Conservation (phyloP, 2,888 invertebrate species). For the Cosmia pyralina region DNA sequence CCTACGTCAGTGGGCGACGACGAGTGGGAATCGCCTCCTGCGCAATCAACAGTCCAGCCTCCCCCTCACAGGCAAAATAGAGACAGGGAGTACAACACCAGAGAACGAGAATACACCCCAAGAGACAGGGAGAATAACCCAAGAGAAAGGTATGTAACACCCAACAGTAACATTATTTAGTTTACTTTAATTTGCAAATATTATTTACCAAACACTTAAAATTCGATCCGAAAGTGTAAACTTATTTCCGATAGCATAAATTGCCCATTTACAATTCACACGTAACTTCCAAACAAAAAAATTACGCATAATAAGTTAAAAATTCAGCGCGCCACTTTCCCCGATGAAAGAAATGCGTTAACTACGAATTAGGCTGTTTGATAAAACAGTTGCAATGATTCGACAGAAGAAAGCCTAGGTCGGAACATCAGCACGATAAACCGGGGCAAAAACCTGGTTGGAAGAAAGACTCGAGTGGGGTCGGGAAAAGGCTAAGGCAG, state of each 20-base stretch:
- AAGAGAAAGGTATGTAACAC: conserved; percentile 57
- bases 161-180: not conserved
- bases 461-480: conserved; percentile 82
- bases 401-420: conserved; percentile 87
- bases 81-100: conserved; percentile 55
- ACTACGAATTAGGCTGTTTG: conserved; percentile 57
- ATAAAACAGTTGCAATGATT: conserved; percentile 72
- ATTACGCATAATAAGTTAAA: conserved; percentile 38
- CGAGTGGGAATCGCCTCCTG: conserved; percentile 59
- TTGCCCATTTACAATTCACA: conserved; percentile 43
- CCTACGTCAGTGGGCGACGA: conserved; percentile 54
- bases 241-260: conserved; percentile 45
- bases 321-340: conserved; percentile 58
- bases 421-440: conserved; percentile 76
- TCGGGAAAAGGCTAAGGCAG: conserved; percentile 80
- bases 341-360: conserved; percentile 53
- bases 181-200: conserved; percentile 43
- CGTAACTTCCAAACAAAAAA: conserved; percentile 55
- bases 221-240: conserved; percentile 31
- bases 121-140: conserved; percentile 48
- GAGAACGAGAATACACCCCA: conserved; percentile 53
- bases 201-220: conserved; percentile 37
- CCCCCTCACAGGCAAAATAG: conserved; percentile 60
- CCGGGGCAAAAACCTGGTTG: conserved; percentile 71
- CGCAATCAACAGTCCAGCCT: conserved; percentile 55